phyloP scores from a whole-genome alignment of 2,888 invertebrate species.

The Microplitis deprimator region DNA sequence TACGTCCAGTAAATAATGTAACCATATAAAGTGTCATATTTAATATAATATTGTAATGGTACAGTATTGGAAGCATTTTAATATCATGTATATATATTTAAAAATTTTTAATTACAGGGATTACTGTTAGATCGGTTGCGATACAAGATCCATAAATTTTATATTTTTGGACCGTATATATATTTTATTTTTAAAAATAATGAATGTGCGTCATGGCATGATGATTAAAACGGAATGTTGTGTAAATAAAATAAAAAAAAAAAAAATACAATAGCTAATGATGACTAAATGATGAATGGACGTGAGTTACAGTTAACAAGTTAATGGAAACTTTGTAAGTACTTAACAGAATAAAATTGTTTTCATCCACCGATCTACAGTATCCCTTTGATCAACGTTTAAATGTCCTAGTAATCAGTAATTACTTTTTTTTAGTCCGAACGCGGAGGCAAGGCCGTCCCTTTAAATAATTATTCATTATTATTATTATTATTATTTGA shows the following conservation, averaged over 20 bases:
- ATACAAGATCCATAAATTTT: constrained; percentile 23
- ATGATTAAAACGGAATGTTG: neutral
- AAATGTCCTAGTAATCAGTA: constrained; percentile 34
- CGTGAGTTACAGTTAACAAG: neutral
- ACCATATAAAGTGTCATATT: constrained; percentile 61
- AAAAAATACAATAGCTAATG: constrained; percentile 19
- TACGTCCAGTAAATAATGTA: constrained; percentile 61
- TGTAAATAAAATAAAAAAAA: constrained; percentile 9
- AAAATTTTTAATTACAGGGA: constrained; percentile 37
- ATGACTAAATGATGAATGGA: neutral
- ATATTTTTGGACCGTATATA: neutral
- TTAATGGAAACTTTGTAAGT: constrained; percentile 41
- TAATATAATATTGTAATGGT: constrained; percentile 57
- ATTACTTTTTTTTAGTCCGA: constrained; percentile 21
- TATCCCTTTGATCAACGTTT: constrained; percentile 40
- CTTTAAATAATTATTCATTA: neutral
- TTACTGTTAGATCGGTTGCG: constrained; percentile 42
- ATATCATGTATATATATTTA: constrained; percentile 61
- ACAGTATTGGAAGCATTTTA: constrained; percentile 70
- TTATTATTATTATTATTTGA: neutral
- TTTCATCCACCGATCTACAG: constrained; percentile 61
- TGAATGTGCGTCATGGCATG: neutral
- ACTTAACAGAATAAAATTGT: constrained; percentile 42
- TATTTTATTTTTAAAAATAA: constrained; percentile 17
- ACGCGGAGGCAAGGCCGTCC: neutral